A percentile compares a stretch with the other conserved stretches of the same genome.
phyloP scores from a whole-genome alignment of 2,888 invertebrate species.

The Tribolium freemani region DNA sequence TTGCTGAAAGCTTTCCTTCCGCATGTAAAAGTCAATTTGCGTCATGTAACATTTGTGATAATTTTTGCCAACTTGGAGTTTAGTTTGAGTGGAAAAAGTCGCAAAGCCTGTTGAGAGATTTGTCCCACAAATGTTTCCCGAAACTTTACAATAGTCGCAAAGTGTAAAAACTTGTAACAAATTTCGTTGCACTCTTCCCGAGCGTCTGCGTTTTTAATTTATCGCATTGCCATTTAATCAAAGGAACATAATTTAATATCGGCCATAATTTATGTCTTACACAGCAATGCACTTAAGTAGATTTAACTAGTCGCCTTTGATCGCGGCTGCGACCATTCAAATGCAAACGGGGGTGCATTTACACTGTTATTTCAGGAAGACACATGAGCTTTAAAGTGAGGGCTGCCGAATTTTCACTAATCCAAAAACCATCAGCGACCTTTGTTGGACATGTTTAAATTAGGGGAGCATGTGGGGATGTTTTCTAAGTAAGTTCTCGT shows the following conservation, averaged over 20 bases:
- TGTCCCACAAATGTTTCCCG: constrained; percentile 26
- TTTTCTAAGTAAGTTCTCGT: constrained; percentile 40
- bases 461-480: constrained; percentile 35
- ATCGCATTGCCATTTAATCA: constrained; percentile 45
- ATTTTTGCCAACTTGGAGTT: not conserved
- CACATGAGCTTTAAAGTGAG: constrained; percentile 51
- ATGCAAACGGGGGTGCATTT: constrained; percentile 54
- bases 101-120: constrained; percentile 20
- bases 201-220: constrained; percentile 35
- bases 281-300: constrained; percentile 55
- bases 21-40: not conserved
- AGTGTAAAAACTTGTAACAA: constrained; percentile 34
- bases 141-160: constrained; percentile 30
- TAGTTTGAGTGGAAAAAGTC: constrained; percentile 18
- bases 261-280: constrained; percentile 54
- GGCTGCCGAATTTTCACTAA: constrained; percentile 48
- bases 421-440: constrained; percentile 52
- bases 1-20: not conserved
- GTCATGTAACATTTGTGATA: not conserved
- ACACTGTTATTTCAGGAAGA: constrained; percentile 58
- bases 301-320: constrained; percentile 55
- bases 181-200: constrained; percentile 17
- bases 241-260: constrained; percentile 48
- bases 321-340: constrained; percentile 54
- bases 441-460: constrained; percentile 52